Base-by-base conservation (phyloP, 2,888 invertebrate genomes). In the Venusia cambrica region DNA sequence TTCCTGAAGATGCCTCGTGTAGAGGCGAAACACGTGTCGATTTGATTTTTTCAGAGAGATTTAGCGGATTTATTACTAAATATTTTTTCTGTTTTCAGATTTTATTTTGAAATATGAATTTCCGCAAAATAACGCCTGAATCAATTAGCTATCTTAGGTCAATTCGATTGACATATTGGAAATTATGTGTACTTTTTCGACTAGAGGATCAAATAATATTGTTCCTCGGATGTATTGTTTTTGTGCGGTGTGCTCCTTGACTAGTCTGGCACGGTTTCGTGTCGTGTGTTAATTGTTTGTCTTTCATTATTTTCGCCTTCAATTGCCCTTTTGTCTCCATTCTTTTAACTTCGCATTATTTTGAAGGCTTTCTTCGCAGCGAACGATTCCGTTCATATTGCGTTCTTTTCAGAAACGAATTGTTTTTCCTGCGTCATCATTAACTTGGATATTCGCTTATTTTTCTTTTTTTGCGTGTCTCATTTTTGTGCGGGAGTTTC, bases 251-350 rank as follows among this genome's bases (percentile, higher is more conserved):
- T 32, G 28, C 59, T 62, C 57, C 48, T 32, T 29, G 5, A 6
- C 57, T 51, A 51, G 31, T 31, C 26, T 53, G 44, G 38, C 49
- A 44, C 49, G 47, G 40, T 52, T 57, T 54, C 57, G 60, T 56
- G 63, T 61, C 72, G 74, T 75, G 81, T 85, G 83, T 83, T 85
- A 85, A 87, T 85, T 87, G 84, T 87, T 84, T 83, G 80, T 80
- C 74, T 65, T 76, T 74, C 81, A 85, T 87, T 85, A 87, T 84
- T 76, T 76, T 77, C 74, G 68, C 72, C 83, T 87, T 87, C 85
- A 87, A 85, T 85, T 87, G 81, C 85, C 85, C 75, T 71, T 79
- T 87, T 87, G 85, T 87, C 62, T 69, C 37, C 57, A 74, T 79
- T 81, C 77, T 76, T 73, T 73, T 73, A 75, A 68, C 57, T 65